Evolutionary conservation across 2,888 invertebrate genomes (phyloP).

Genomic region (Ochropleura plecta): DNA sequence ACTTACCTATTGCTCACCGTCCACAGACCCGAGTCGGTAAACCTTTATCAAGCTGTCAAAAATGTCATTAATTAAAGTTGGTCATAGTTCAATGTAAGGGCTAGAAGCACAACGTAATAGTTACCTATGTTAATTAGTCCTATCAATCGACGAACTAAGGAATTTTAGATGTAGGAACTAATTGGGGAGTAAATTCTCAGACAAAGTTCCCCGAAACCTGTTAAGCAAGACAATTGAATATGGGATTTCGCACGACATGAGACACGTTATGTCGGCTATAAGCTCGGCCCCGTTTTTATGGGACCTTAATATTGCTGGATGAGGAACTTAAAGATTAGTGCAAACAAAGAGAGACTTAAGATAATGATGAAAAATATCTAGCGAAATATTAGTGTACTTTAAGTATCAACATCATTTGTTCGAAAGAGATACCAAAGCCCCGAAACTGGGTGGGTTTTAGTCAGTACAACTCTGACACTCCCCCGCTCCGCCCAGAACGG

Average conservation of each 20-base stretch:
- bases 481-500: no score
- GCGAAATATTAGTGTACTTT: no score
- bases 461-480: no score
- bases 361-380: no score
- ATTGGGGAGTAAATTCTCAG: not conserved
- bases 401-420: no score
- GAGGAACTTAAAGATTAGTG: not conserved
- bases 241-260: not conserved
- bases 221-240: not conserved
- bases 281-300: not conserved
- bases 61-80: slow-evolving; percentile 15
- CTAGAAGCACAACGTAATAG: slow-evolving; percentile 23
- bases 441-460: no score
- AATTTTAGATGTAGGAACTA: slow-evolving; percentile 11
- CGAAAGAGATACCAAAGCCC: no score
- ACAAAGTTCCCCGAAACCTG: not conserved
- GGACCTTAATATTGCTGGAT: not conserved
- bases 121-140: slow-evolving; percentile 13
- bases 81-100: slow-evolving; percentile 50
- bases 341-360: not conserved
- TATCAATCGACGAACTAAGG: not conserved
- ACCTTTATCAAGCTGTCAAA: slow-evolving; percentile 16
- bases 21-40: no score
- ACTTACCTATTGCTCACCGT: no score
- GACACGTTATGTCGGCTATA: not conserved